phyloP scores from a whole-genome alignment of 2,888 invertebrate species.

The Brachypterus glaber region DNA sequence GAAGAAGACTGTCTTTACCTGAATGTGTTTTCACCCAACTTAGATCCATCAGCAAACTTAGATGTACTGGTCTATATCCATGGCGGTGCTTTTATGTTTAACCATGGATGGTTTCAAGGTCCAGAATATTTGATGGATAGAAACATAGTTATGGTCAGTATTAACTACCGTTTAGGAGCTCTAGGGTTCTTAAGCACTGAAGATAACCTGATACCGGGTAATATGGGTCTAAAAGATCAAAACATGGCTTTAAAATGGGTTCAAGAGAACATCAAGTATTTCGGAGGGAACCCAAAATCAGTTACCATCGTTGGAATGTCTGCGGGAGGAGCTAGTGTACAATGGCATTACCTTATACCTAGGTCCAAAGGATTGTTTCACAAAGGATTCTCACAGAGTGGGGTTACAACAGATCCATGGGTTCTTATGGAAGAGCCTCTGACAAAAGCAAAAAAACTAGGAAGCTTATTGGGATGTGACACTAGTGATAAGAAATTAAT shows the following conservation, averaged over 20 bases:
- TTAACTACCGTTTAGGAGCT: conserved; percentile 58
- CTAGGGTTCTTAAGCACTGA: conserved; percentile 64
- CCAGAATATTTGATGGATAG: conserved; percentile 50
- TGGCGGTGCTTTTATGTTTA: conserved; percentile 54
- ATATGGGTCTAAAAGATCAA: conserved; percentile 65
- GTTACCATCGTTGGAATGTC: conserved; percentile 58
- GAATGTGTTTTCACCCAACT: conserved; percentile 47
- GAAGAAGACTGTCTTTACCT: conserved; percentile 54
- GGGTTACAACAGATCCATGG: conserved; percentile 53
- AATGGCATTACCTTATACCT: conserved; percentile 58
- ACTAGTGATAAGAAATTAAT: conserved; percentile 38
- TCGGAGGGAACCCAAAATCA: conserved; percentile 59
- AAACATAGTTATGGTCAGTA: conserved; percentile 52
- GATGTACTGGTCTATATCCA: conserved; percentile 55
- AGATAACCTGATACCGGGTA: conserved; percentile 55
- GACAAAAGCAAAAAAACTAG: conserved; percentile 53
- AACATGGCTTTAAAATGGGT: conserved; percentile 58
- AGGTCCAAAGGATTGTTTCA: conserved; percentile 52
- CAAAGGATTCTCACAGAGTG: conserved; percentile 61
- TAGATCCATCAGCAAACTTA: conserved; percentile 24
- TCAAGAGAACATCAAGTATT: conserved; percentile 53
- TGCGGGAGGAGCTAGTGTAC: conserved; percentile 62
- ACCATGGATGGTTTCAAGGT: conserved; percentile 43
- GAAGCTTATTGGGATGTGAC: conserved; percentile 54
- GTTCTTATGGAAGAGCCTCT: conserved; percentile 47